Base-by-base conservation (phyloP, 2,888 invertebrate species). In the Willowsia nigromaculata region DNA sequence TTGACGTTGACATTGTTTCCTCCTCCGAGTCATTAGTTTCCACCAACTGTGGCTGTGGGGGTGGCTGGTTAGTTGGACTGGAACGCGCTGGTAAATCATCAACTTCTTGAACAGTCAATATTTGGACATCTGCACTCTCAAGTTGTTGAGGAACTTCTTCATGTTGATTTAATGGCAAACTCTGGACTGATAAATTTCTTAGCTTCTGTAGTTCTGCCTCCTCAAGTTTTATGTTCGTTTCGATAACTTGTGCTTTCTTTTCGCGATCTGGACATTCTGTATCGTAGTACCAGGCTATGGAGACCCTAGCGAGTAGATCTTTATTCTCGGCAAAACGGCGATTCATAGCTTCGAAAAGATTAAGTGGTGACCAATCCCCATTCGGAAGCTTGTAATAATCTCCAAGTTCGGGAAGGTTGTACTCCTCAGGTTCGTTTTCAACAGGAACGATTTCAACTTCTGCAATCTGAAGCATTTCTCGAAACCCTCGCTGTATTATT, bases 291-390 rank as follows among this genome's bases (percentile, higher is more conserved):
- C 81, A 71, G 1, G 62, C 18, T 9, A 53, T 53, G 3, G 40
- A 37, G 0, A 87, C 18, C 9, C 9, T 13, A 7, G 50, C 81
- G 9, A 87, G 25, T 9, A 65, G 43, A 22, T 87, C 87, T 9
- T 33, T 9, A 13, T 30, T 81, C 25, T 6, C 5, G 2, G 7
- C 11, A 15, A 68, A 56, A 0, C 30, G 18, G 4, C 22, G 0
- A n/a, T 5, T 4, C 81, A 87, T 87, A 9, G 47, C 81, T 11
- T 80, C 25, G 15, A 71, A 81, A 1, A 87, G 62, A 27, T 87
- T 87, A 13, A 25, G 27, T 25, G 81, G 87, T 3, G 81, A 81
- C 2, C 15, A 40, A 1, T 40, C 56, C 15, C 78, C 78, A 43
- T 86, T 78, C 0, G 85, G 85, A 27, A 86, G 78, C 27, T 25